These are phyloP conservation scores for Drosophila pandora DNA, from an alignment of 1,140 invertebrate genomes.

Conservation along the genomic window DNA sequence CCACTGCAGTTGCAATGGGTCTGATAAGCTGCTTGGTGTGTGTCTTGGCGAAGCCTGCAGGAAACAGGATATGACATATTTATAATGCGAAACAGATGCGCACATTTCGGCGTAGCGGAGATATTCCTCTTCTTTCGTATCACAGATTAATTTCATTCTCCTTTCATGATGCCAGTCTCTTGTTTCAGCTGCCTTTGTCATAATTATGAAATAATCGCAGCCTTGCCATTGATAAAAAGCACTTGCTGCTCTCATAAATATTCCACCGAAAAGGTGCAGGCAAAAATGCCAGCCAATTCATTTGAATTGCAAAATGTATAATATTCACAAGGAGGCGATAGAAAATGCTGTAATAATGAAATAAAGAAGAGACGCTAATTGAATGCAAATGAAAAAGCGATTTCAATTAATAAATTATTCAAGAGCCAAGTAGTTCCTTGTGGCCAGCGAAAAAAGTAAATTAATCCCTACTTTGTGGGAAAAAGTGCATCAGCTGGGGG, in stretches of 20 bases:
- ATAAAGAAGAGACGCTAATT: conserved; percentile 58
- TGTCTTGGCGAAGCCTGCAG: conserved; percentile 42
- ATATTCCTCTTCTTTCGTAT: conserved; percentile 15
- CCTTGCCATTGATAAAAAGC: conserved; percentile 30
- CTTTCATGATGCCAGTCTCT: conserved; percentile 31
- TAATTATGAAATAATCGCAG: conserved; percentile 56
- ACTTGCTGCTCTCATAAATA: conserved; percentile 45
- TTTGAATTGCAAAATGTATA: conserved; percentile 44
- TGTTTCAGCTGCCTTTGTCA: conserved; percentile 40
- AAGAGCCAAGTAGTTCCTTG: conserved; percentile 8
- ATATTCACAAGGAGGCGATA: conserved; percentile 18
- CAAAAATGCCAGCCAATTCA: conserved; percentile 13
- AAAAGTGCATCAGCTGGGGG: conserved; percentile 2
- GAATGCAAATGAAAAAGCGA: conserved; percentile 61
- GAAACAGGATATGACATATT: conserved; percentile 83
- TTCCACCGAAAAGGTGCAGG: conserved; percentile 17
- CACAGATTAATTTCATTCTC: conserved; percentile 46
- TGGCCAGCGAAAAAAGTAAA: conserved; percentile 8
- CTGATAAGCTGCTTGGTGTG: conserved; percentile 54
- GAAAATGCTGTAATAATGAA: conserved; percentile 20
- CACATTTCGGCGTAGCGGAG: conserved; percentile 36
- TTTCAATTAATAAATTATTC: conserved; percentile 51
- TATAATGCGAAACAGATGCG: conserved; percentile 77
- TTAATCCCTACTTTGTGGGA: neutral
- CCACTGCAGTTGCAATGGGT: conserved; percentile 25